A percentile compares a stretch with the other conserved stretches of the same genome.
These are phyloP conservation scores for Heliconius himera DNA, from an alignment of 1,140 invertebrate species.

Conservation along the genomic window DNA sequence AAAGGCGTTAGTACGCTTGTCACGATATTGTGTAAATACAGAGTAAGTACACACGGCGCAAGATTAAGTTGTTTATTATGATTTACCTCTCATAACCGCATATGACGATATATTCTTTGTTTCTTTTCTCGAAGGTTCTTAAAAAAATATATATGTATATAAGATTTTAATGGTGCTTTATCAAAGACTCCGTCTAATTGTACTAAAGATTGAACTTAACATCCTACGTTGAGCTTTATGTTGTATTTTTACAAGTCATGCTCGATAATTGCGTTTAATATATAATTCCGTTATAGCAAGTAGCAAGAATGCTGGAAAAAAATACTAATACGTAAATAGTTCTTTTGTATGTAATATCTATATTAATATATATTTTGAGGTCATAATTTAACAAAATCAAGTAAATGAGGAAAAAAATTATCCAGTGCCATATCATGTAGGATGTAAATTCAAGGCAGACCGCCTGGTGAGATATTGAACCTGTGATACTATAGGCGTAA, in stretches of 20 bases:
- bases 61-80: slow-evolving; percentile 27
- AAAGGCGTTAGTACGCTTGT: slow-evolving; percentile 28
- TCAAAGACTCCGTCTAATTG: neutral
- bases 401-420: neutral
- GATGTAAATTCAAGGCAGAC: slow-evolving; percentile 16
- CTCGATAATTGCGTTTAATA: neutral
- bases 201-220: neutral
- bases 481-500: slow-evolving; percentile 18
- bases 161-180: neutral
- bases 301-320: too few relatives aligned
- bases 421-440: neutral
- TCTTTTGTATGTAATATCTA: neutral
- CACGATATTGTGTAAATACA: slow-evolving; percentile 19
- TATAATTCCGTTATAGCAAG: neutral
- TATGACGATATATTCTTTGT: slow-evolving; percentile 26
- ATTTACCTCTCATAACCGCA: slow-evolving; percentile 28
- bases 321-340: neutral
- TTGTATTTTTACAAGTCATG: neutral
- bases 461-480: slow-evolving; percentile 24
- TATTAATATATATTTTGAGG: too few relatives aligned
- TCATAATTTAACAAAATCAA: neutral
- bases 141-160: neutral
- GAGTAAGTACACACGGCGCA: neutral
- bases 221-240: neutral
- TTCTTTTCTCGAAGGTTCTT: neutral